A percentile compares a stretch with the other conserved stretches of the same genome.
Conservation (phyloP, 2,113 vertebrate species). For the Lagopus muta region DNA sequence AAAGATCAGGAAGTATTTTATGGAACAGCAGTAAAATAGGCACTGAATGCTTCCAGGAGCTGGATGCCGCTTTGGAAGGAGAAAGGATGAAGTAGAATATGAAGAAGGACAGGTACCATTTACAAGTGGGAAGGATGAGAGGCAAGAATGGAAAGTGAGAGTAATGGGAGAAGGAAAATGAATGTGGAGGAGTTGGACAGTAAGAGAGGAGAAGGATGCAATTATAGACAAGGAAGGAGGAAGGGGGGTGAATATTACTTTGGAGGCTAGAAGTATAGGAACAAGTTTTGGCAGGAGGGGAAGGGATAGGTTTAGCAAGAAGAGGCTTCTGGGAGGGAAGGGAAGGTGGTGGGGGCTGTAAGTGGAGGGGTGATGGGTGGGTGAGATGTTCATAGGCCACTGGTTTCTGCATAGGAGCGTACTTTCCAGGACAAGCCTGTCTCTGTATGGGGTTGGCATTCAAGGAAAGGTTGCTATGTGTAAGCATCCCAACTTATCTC, state of each 20-base stretch:
- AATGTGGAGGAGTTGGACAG: neutral
- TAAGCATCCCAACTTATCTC: neutral
- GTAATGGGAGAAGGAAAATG: slow-evolving; percentile 13
- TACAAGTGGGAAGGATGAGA: neutral
- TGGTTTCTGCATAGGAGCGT: neutral
- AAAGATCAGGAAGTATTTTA: neutral
- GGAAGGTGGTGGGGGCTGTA: neutral
- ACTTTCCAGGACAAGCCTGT: neutral
- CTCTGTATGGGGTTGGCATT: neutral
- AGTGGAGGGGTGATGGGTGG: neutral
- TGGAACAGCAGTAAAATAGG: neutral
- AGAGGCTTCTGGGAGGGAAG: neutral
- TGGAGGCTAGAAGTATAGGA: neutral
- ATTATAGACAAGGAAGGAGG: neutral
- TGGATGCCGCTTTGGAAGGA: neutral
- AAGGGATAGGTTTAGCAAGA: neutral
- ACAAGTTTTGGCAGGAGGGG: neutral
- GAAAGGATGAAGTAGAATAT: neutral
- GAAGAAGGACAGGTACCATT: neutral
- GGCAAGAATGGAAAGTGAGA: slow-evolving; percentile 20
- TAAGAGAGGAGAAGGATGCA: neutral
- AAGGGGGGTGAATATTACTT: neutral
- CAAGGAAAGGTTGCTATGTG: neutral
- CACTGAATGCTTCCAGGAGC: neutral
- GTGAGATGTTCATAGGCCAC: neutral